A percentile compares a stretch with the other conserved stretches of the same genome.
phyloP scores from a whole-genome alignment of 2,888 invertebrate genomes.

The Taphrorychus bicolor region DNA sequence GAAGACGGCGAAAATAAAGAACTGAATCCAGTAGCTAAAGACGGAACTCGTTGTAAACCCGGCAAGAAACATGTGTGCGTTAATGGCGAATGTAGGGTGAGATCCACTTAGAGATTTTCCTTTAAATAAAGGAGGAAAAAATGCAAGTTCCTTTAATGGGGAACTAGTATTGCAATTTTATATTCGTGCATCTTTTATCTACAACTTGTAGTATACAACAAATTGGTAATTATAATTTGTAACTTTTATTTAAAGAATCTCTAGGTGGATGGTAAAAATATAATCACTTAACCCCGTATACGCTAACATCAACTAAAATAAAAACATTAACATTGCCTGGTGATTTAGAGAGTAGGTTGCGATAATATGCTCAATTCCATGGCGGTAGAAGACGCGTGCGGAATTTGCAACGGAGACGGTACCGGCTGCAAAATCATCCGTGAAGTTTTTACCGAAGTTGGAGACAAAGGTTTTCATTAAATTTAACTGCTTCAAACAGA shows the following conservation, averaged over 20 bases:
- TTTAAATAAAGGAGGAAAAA: not conserved
- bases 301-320: no score
- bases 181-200: no score
- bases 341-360: slow-evolving; percentile 71
- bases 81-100: slow-evolving; percentile 68
- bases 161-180: not conserved
- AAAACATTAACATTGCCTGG: no score
- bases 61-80: slow-evolving; percentile 71
- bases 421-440: slow-evolving; percentile 67
- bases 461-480: slow-evolving; percentile 12
- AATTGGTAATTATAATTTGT: no score
- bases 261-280: no score
- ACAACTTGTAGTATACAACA: no score
- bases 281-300: no score
- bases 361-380: slow-evolving; percentile 70
- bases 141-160: no score
- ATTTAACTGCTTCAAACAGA: not conserved
- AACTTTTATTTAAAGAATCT: no score
- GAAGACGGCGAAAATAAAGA: slow-evolving; percentile 65
- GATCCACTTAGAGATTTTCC: no score
- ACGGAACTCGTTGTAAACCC: slow-evolving; percentile 69
- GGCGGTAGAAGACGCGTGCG: slow-evolving; percentile 71
- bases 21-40: slow-evolving; percentile 66
- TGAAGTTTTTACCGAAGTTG: slow-evolving; percentile 60
- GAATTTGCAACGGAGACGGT: slow-evolving; percentile 73